A percentile compares a stretch with the other conserved stretches of the same genome.
These are phyloP conservation scores for Sphenodon punctatus DNA, from an alignment of 2,797 vertebrate species.

Conservation along the genomic window DNA sequence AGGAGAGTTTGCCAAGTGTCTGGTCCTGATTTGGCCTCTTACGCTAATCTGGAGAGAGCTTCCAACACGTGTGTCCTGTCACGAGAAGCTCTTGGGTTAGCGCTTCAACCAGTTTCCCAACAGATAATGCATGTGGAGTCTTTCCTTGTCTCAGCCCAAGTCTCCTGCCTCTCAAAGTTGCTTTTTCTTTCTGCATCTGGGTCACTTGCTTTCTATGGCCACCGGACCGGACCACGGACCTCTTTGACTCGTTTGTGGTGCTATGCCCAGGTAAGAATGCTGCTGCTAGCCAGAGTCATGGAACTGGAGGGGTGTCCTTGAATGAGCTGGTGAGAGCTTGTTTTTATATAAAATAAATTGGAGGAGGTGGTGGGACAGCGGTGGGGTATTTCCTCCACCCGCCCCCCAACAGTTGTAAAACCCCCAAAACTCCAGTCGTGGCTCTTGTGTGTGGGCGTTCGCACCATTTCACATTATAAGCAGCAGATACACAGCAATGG, in stretches of 20 bases:
- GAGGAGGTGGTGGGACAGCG: neutral
- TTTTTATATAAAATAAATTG: slow-evolving; percentile 30
- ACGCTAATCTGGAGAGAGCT: neutral
- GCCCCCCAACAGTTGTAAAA: slow-evolving; percentile 13
- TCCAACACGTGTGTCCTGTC: neutral
- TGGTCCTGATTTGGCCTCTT: neutral
- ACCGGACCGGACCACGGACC: no score
- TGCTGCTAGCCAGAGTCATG: neutral
- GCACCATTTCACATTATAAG: slow-evolving; percentile 31
- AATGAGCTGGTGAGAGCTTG: slow-evolving; percentile 18
- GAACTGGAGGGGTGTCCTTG: slow-evolving; percentile 6
- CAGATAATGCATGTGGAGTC: neutral
- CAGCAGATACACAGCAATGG: slow-evolving; percentile 30
- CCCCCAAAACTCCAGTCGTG: slow-evolving; percentile 18
- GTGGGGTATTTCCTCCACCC: neutral
- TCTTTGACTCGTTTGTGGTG: neutral
- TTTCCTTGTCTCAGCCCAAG: neutral
- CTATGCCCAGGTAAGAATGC: neutral
- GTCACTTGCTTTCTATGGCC: neutral
- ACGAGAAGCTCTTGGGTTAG: neutral
- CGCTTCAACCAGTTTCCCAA: neutral
- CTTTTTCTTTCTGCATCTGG: neutral
- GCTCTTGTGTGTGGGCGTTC: neutral
- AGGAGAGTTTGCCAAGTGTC: neutral
- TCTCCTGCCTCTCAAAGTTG: no score